phyloP scores from a whole-genome alignment of 2,797 vertebrate species.

The Pseudotriccus pelzelni region DNA sequence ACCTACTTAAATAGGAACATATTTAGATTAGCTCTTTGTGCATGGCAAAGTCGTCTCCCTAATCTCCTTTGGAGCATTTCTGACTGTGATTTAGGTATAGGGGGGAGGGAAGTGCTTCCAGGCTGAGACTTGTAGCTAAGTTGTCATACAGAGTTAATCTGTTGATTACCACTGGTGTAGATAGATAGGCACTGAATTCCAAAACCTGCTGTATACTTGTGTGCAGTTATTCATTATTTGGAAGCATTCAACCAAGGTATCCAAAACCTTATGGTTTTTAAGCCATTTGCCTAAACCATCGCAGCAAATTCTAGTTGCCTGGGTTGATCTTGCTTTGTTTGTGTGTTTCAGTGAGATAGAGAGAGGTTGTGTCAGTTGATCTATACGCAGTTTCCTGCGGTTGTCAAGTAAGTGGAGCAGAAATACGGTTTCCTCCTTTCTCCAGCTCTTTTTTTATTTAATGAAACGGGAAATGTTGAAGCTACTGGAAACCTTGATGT shows the following conservation, averaged over 20 bases:
- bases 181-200: neutral
- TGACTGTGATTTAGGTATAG: constrained; percentile 2
- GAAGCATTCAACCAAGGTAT: neutral
- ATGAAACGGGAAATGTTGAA: constrained; percentile 45
- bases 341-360: neutral
- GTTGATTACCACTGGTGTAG: neutral
- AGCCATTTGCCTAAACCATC: neutral
- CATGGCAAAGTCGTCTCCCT: neutral
- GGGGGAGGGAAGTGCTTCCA: constrained; percentile 9
- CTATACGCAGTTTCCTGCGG: neutral
- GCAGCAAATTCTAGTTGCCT: neutral
- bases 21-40: constrained; percentile 47
- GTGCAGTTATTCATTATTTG: neutral
- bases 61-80: constrained; percentile 9
- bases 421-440: neutral
- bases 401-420: constrained; percentile 21
- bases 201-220: neutral
- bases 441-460: neutral
- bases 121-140: neutral
- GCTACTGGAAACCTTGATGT: constrained; percentile 33
- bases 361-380: constrained; percentile 26
- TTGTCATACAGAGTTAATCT: constrained; percentile 23
- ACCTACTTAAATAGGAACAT: neutral
- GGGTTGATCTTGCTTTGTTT: neutral
- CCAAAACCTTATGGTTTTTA: neutral